phyloP scores from a whole-genome alignment of 2,888 invertebrate species.

The Embidobia sp. region DNA sequence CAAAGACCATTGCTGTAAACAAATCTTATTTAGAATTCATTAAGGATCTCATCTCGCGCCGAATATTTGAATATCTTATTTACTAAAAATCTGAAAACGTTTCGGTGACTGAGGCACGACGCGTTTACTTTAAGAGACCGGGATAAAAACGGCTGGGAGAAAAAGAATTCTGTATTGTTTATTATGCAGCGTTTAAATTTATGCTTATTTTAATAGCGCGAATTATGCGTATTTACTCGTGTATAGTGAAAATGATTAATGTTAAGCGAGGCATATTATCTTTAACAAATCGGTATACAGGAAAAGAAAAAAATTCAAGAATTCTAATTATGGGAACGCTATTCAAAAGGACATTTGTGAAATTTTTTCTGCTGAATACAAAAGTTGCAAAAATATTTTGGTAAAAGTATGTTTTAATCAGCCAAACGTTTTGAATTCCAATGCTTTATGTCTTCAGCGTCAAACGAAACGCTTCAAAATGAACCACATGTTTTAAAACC shows the following conservation, averaged over 20 bases:
- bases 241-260: conserved; percentile 7
- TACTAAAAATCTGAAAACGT: conserved; percentile 14
- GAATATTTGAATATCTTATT: conserved; percentile 18
- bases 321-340: conserved; percentile 4
- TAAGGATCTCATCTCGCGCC: conserved; percentile 7
- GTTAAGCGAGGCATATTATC: conserved; percentile 14
- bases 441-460: too few relatives aligned
- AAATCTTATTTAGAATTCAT: conserved; percentile 40
- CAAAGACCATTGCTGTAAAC: too few relatives aligned
- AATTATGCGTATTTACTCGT: conserved; percentile 18
- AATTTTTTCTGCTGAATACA: not conserved
- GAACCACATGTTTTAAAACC: too few relatives aligned
- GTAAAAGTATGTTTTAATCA: too few relatives aligned
- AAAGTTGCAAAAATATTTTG: not conserved
- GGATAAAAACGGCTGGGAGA: conserved; percentile 1
- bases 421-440: too few relatives aligned
- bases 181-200: conserved; percentile 12
- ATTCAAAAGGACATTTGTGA: too few relatives aligned
- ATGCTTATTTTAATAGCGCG: conserved; percentile 19
- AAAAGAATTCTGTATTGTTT: conserved; percentile 23
- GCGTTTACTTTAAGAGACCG: conserved; percentile 1
- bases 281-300: conserved; percentile 2
- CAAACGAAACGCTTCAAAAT: too few relatives aligned
- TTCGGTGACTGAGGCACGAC: conserved; percentile 14
- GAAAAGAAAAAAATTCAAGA: not conserved